A percentile compares a stretch with the other conserved stretches of the same genome.
phyloP scores from a whole-genome alignment of 1,140 invertebrate species.

The Palaemon carinicauda region DNA sequence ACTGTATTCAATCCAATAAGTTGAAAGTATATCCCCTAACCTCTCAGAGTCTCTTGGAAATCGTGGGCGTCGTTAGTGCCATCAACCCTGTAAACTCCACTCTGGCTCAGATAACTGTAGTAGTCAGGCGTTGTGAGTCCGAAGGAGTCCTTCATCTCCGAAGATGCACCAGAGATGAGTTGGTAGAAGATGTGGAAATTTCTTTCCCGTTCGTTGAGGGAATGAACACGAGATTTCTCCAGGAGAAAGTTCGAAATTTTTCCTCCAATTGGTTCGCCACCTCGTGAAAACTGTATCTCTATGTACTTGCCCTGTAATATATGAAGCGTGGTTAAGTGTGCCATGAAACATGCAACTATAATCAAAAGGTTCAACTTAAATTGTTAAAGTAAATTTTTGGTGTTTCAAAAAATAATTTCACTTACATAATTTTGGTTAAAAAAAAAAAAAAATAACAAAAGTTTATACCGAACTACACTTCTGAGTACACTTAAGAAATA shows the following conservation, averaged over 20 bases:
- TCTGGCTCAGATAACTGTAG: constrained; percentile 75
- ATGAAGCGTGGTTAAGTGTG: neutral
- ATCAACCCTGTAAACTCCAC: constrained; percentile 73
- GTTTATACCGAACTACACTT: too few relatives aligned
- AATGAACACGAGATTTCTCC: constrained; percentile 78
- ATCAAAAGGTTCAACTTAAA: too few relatives aligned
- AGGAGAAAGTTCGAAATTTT: constrained; percentile 81
- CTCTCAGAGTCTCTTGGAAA: constrained; percentile 75
- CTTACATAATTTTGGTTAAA: too few relatives aligned
- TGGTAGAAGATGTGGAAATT: constrained; percentile 87
- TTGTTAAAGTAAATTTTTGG: too few relatives aligned
- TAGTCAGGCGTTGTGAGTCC: constrained; percentile 74
- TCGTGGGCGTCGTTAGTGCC: constrained; percentile 76
- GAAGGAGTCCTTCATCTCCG: constrained; percentile 71
- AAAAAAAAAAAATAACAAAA: too few relatives aligned
- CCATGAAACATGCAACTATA: neutral
- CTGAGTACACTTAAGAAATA: too few relatives aligned
- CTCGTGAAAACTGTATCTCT: constrained; percentile 79
- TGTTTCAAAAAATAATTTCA: too few relatives aligned
- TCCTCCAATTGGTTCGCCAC: constrained; percentile 80
- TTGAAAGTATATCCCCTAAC: too few relatives aligned
- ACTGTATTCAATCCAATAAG: too few relatives aligned
- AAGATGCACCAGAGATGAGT: constrained; percentile 69
- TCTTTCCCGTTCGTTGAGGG: constrained; percentile 74
- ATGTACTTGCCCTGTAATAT: constrained; percentile 79